phyloP scores from a whole-genome alignment of 2,888 invertebrate species.

The Shargacucullia verbasci region DNA sequence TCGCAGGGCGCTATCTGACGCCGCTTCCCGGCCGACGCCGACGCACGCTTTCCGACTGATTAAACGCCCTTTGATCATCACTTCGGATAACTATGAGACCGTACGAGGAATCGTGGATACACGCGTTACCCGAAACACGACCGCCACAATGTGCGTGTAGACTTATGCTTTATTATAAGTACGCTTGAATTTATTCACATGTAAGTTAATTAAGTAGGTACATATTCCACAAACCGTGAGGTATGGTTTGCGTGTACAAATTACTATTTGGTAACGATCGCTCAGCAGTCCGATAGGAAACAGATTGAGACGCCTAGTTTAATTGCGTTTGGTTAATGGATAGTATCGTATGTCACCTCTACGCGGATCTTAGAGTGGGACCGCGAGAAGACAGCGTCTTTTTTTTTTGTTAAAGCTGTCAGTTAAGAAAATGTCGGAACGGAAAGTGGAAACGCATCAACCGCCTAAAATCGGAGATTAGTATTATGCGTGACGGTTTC shows the following conservation, averaged over 20 bases:
- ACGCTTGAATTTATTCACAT: not conserved
- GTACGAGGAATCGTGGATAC: not conserved
- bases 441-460: not conserved
- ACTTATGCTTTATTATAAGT: not conserved
- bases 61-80: constrained; percentile 3
- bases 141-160: not conserved
- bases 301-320: not conserved
- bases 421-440: too few relatives aligned
- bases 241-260: not conserved
- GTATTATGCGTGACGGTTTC: not conserved
- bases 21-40: not conserved
- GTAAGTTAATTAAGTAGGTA: too few relatives aligned
- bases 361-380: too few relatives aligned
- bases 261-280: not conserved
- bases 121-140: not conserved
- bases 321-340: not conserved
- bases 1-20: constrained; percentile 9
- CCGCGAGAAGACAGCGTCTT: too few relatives aligned
- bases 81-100: not conserved
- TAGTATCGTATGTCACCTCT: not conserved
- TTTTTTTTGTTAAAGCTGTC: too few relatives aligned
- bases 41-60: constrained; percentile 3
- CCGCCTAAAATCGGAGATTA: constrained; percentile 1
- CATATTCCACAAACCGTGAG: too few relatives aligned
- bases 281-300: not conserved